Evolutionary conservation across 2,797 vertebrate species (phyloP).

Genomic region (Urosaurus nigricauda): DNA sequence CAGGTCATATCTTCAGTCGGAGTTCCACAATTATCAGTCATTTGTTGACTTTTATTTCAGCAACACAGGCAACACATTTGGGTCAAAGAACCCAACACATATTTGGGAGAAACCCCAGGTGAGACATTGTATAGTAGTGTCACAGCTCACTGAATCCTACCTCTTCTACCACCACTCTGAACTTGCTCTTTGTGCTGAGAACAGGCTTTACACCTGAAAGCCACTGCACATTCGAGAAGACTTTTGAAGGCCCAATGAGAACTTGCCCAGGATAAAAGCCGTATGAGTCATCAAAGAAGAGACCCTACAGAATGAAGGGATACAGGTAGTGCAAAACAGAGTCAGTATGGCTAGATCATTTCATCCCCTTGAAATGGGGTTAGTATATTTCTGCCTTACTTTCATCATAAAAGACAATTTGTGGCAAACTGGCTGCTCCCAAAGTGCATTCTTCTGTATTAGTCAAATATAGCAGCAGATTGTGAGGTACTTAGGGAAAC

Average conservation of each 20-base stretch:
- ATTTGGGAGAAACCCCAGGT: background rate
- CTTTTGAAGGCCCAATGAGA: slow-evolving; percentile 95
- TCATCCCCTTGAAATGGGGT: background rate
- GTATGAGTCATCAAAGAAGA: slow-evolving; percentile 96
- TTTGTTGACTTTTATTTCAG: slow-evolving; percentile 24
- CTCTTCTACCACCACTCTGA: slow-evolving; percentile 97
- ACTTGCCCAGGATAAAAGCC: slow-evolving; percentile 99
- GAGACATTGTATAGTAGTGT: background rate
- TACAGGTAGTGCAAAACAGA: slow-evolving; percentile 16
- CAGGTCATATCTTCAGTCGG: background rate
- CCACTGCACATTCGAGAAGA: slow-evolving; percentile 97
- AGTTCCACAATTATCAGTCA: too few relatives aligned
- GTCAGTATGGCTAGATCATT: background rate
- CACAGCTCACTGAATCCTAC: slow-evolving; percentile 72
- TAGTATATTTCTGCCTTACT: background rate
- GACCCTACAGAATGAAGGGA: slow-evolving; percentile 82
- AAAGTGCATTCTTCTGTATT: slow-evolving; percentile 27
- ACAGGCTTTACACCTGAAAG: slow-evolving; percentile 96
- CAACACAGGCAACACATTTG: slow-evolving; percentile 31
- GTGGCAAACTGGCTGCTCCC: slow-evolving; percentile 29
- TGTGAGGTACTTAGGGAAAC: slow-evolving; percentile 55
- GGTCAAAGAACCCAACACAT: background rate
- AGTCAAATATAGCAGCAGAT: slow-evolving; percentile 51
- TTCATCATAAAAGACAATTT: slow-evolving; percentile 12
- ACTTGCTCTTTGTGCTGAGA: slow-evolving; percentile 97